Percentiles rank a stretch among this genome's conserved stretches.
Evolutionary conservation across 37 sponge, comb jelly and placozoan genomes (phyloP).

Genomic region (Chondrosia reniformis): DNA sequence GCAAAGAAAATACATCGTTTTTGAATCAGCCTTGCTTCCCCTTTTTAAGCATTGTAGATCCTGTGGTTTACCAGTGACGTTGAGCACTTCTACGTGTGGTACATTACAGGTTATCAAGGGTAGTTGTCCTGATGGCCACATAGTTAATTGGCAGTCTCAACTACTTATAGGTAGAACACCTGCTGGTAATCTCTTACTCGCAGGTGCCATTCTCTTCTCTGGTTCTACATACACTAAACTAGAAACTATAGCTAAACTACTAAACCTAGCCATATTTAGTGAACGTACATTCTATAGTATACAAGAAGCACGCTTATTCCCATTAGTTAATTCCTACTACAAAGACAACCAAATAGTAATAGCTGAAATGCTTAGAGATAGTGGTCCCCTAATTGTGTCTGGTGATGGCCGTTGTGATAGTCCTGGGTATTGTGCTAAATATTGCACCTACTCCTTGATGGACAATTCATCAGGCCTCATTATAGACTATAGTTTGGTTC

Average conservation of each 20-base stretch:
- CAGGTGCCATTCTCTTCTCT: background rate
- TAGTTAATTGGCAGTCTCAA: conserved; percentile 13
- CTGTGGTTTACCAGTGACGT: background rate
- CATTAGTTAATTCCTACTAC: background rate
- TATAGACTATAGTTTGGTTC: conserved; percentile 27
- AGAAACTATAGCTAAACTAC: background rate
- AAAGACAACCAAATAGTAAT: background rate
- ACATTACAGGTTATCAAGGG: background rate
- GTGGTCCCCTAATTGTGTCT: background rate
- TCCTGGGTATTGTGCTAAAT: conserved; percentile 28
- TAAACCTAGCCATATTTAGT: background rate
- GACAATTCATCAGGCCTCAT: conserved; percentile 16
- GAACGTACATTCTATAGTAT: background rate
- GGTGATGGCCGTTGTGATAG: conserved; percentile 52
- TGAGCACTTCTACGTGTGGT: background rate
- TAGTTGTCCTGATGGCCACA: conserved; percentile 8
- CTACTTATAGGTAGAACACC: background rate
- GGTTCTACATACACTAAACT: background rate
- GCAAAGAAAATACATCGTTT: too few relatives aligned
- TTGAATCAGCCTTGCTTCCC: too few relatives aligned
- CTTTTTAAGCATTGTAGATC: too few relatives aligned
- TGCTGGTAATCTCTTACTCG: conserved; percentile 14
- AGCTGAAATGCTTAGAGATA: background rate
- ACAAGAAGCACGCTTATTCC: background rate
- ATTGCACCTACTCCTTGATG: conserved; percentile 37